phyloP scores from a whole-genome alignment of 2,113 vertebrate genomes.

The Cynopterus brachyotis region DNA sequence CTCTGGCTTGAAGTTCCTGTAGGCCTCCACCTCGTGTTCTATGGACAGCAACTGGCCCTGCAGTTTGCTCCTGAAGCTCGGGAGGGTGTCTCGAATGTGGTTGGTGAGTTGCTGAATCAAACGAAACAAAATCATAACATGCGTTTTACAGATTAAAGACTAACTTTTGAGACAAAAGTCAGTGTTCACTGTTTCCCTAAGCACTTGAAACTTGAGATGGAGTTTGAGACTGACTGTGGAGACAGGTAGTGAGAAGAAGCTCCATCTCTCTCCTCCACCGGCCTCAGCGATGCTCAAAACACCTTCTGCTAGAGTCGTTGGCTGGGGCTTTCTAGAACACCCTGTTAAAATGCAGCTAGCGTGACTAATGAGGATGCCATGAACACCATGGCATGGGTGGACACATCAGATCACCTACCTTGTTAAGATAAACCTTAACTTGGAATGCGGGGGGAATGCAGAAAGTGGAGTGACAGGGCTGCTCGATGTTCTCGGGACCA shows the following conservation, averaged over 20 bases:
- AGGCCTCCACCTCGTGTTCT: conserved; percentile 91
- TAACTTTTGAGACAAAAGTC: conserved; percentile 11
- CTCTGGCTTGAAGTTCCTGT: conserved; percentile 89
- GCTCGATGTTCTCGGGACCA: not conserved
- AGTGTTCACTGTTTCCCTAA: not conserved
- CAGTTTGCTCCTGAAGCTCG: conserved; percentile 89
- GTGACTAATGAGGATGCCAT: not conserved
- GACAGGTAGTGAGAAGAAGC: not conserved
- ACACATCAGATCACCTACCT: not conserved
- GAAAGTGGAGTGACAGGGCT: not conserved
- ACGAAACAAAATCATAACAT: conserved; percentile 55
- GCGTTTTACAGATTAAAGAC: not conserved
- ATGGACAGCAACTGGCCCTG: conserved; percentile 89
- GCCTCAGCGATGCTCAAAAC: not conserved
- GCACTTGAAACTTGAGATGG: not conserved
- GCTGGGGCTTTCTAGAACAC: not conserved
- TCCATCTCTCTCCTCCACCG: not conserved
- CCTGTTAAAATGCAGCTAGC: not conserved
- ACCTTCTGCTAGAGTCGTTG: not conserved
- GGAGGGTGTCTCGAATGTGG: conserved; percentile 93
- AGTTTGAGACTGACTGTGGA: not conserved
- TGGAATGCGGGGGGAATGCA: not conserved
- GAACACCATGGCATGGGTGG: not conserved
- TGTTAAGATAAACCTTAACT: not conserved
- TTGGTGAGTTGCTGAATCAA: conserved; percentile 93